Conservation (phyloP, 1,140 invertebrate genomes). For the Papilio glaucus region DNA sequence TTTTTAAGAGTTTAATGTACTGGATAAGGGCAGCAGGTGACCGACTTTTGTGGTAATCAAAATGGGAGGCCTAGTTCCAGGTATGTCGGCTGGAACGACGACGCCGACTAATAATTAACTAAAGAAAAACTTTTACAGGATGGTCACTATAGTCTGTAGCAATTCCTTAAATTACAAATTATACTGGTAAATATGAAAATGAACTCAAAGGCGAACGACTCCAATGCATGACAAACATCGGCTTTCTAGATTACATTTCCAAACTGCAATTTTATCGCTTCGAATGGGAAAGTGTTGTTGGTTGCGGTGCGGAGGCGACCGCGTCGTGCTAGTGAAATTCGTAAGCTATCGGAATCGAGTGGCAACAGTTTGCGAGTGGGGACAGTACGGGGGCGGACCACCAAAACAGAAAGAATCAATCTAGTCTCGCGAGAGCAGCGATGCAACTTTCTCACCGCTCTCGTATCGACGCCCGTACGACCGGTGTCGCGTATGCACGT, state of each 20-base stretch:
- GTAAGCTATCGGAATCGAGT: not conserved
- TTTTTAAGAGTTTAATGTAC: no score
- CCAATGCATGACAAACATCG: not conserved
- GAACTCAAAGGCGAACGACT: not conserved
- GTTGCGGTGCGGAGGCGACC: not conserved
- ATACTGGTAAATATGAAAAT: no score
- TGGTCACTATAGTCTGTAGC: no score
- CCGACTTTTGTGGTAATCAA: no score
- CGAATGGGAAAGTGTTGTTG: not conserved
- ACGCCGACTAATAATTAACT: no score
- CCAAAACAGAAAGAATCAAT: constrained; percentile 29
- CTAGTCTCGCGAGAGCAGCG: constrained; percentile 58
- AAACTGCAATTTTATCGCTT: constrained; percentile 2
- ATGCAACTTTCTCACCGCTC: constrained; percentile 71
- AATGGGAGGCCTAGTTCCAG: no score
- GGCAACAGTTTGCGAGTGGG: constrained; percentile 6
- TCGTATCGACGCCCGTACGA: constrained; percentile 52
- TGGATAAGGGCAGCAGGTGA: no score
- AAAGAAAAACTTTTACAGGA: no score
- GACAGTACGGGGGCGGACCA: constrained; percentile 17
- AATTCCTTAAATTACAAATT: no score
- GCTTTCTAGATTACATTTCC: not conserved
- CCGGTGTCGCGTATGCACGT: constrained; percentile 51
- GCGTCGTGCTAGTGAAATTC: not conserved
- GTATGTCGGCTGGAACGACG: no score